Evolutionary conservation across 1,140 invertebrate species (phyloP), one percentile per base, ranked within the genome.

Genomic region (Gyrodactylus bullatarudis): DNA sequence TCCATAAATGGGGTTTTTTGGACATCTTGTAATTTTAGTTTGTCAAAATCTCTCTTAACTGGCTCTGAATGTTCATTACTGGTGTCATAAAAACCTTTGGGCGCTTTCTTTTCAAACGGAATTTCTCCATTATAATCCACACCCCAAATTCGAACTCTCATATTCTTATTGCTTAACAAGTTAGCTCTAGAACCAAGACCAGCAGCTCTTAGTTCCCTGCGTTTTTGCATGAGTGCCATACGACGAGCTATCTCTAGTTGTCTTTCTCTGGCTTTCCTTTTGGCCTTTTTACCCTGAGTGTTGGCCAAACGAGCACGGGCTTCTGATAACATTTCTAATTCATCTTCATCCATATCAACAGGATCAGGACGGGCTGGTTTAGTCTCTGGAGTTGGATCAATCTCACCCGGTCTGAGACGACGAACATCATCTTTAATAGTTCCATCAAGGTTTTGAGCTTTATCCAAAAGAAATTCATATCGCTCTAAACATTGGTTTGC

Each of bases 341-440:
- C 89, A 86, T 97, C 93, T 86, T 98, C 93, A 83, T 98, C 94
- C 94, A 98, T 98, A 79, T 98, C 94, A 77, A 97, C 92, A n/a
- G 94, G 93, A 84, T 98, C 94, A 20, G 95, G 94, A 74, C 94
- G 84, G 0, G 94, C 95, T 25, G 95, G 95, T 81, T 98, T 99
- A 20, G 93, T 98, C 82, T 99, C 95, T 23, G 95, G 95, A 83
- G 97, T 97, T 0, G 94, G 94, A 83, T 99, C 95, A 79, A 99
- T 98, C 84, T 99, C 94, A 70, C 94, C 94, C 0, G 93, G 92
- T 79, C 93, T 93, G 0, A 99, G 82, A 79, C 97, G 97, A 22
- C 93, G 84, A 0, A 93, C 92, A 82, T 98, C 93, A 77, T 85
- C 84, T 80, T 92, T 88, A 70, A 85, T 85, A 73, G 87, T 86